Evolutionary conservation across 2,888 invertebrate species (phyloP), one percentile per base, ranked within the genome.

Genomic region (Harpagoxenus sublaevis): DNA sequence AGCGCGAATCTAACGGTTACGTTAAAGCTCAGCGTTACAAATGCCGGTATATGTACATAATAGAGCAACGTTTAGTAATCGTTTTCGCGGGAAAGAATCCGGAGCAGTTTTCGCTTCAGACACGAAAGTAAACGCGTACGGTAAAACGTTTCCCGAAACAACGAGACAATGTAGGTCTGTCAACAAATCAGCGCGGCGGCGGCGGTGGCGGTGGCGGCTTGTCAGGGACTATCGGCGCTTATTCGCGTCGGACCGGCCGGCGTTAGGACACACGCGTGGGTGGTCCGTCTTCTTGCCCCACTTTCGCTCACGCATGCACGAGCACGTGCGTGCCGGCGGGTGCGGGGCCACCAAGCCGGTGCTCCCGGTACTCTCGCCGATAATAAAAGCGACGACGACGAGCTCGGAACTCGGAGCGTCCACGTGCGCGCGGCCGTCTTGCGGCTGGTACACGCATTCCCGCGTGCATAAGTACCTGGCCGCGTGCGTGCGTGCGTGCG

Each of bases 281-380:
- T 91, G 91, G 91, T 91, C 90, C 78, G 63, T 35, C 84, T 83
- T 45, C 77, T 83, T 91, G 91, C 86, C 90, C 91, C 91, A 90
- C 91, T 91, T 91, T 91, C 90, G 90, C 90, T 91, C 87, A 91
- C 91, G 90, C 90, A 90, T 91, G 91, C 91, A 91, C 85, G 89
- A 91, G 89, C 91, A 91, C 90, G 91, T 91, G 90, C 91, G 87
- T 75, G 42, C 35, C 55, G 28, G 35, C n/a, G 70, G 10, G 23
- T 23, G 23, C 23, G 23, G 23, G 23, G 23, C 23, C 23, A 23
- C 23, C 23, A 23, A 23, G 23, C 31, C 28, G n/a, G 23, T 31
- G 77, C 65, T 75, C 48, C 51, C 83, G 79, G 63, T 86, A 66
- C 77, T 84, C 71, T 78, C 55, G 78, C 65, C 42, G 82, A 55